Conservation (phyloP, 2,113 vertebrate genomes). For the Amphiprion percula region DNA sequence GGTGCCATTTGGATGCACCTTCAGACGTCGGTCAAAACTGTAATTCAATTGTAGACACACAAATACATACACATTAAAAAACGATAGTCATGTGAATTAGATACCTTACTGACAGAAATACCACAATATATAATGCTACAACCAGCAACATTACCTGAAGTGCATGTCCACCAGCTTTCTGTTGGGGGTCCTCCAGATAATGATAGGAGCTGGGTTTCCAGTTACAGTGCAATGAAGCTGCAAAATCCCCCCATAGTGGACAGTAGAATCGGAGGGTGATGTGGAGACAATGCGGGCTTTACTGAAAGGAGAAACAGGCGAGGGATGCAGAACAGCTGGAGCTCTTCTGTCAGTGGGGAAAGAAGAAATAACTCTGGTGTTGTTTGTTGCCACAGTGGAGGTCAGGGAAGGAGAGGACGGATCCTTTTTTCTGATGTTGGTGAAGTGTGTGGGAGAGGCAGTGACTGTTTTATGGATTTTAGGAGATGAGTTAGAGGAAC, state of each 20-base stretch:
- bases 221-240: conserved; percentile 89
- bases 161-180: conserved; percentile 89
- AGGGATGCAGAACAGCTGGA: conserved; percentile 36
- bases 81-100: background rate
- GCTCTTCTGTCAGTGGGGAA: conserved; percentile 47
- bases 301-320: conserved; percentile 62
- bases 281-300: conserved; percentile 89
- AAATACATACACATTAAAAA: background rate
- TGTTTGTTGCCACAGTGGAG: conserved; percentile 27
- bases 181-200: conserved; percentile 92
- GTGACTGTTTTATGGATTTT: conserved; percentile 60
- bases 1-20: conserved; percentile 90
- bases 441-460: conserved; percentile 39
- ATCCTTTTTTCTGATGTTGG: conserved; percentile 47
- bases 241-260: conserved; percentile 85
- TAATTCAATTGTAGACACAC: conserved; percentile 34
- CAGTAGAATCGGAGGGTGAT: conserved; percentile 85
- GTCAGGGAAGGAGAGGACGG: conserved; percentile 28
- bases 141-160: conserved; percentile 88
- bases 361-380: conserved; percentile 39
- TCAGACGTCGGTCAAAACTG: conserved; percentile 88
- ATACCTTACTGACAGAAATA: background rate
- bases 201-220: conserved; percentile 90
- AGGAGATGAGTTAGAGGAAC: conserved; percentile 27
- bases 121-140: background rate